Evolutionary conservation across 2,888 invertebrate species (phyloP).

Genomic region (Cosmia pyralina): DNA sequence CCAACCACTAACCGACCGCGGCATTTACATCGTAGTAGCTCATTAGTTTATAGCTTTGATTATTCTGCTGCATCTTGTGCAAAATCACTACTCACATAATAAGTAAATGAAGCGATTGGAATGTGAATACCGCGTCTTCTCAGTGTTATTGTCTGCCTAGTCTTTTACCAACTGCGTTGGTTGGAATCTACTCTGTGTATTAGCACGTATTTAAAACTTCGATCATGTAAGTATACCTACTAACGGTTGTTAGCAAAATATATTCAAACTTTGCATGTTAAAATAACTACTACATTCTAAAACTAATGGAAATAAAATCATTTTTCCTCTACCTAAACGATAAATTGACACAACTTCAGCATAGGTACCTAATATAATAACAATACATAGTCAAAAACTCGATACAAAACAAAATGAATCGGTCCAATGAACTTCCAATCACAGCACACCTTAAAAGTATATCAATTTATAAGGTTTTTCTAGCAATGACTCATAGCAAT

Average conservation of each 20-base stretch:
- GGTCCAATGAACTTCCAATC: conserved; percentile 62
- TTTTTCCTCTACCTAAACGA: conserved; percentile 3
- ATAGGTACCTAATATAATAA: background rate
- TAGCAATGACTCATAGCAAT: conserved; percentile 70
- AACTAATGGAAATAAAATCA: background rate
- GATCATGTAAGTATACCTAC: background rate
- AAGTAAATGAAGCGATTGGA: background rate
- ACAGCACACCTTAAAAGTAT: conserved; percentile 60
- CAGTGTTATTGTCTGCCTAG: background rate
- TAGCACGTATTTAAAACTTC: background rate
- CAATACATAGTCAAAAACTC: conserved; percentile 27
- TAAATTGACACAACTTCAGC: background rate
- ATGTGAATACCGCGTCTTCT: background rate
- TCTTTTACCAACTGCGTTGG: background rate
- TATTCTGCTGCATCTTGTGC: background rate
- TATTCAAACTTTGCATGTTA: background rate
- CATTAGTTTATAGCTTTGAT: background rate
- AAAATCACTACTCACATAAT: background rate
- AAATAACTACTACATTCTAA: too few species aligned
- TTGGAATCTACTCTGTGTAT: background rate
- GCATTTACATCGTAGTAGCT: background rate
- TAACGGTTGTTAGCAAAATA: background rate
- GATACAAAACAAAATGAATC: conserved; percentile 35
- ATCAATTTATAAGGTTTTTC: conserved; percentile 63
- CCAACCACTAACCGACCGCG: background rate